Evolutionary conservation across 1,140 invertebrate genomes (phyloP).

Genomic region (Eurosta solidaginis): DNA sequence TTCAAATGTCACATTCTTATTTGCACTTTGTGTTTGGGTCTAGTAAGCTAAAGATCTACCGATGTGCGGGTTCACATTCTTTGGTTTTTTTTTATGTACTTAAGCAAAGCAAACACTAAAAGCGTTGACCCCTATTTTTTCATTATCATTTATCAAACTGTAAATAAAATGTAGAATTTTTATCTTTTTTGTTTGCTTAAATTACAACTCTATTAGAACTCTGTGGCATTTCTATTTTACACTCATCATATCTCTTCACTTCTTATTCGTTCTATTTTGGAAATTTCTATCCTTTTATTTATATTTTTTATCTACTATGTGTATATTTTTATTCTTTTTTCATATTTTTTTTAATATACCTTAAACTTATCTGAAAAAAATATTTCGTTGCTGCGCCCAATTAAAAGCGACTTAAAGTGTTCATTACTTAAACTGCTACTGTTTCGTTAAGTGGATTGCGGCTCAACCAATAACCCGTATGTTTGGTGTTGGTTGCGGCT

Average conservation of each 20-base stretch:
- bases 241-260: neutral
- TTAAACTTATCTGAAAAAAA: constrained; percentile 19
- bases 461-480: neutral
- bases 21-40: too few relatives aligned
- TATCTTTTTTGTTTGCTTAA: neutral
- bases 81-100: neutral
- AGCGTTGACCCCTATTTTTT: constrained; percentile 36
- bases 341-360: neutral
- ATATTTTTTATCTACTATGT: neutral
- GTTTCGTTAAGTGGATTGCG: constrained; percentile 31
- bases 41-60: too few relatives aligned
- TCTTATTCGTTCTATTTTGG: neutral
- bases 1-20: constrained; percentile 2
- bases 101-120: neutral
- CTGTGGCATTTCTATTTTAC: neutral
- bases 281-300: neutral
- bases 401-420: constrained; percentile 59
- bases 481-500: neutral
- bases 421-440: constrained; percentile 55
- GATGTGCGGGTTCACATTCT: too few relatives aligned
- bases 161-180: constrained; percentile 48
- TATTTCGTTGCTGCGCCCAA: constrained; percentile 42
- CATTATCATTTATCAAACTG: constrained; percentile 58
- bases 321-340: neutral
- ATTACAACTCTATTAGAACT: neutral